Evolutionary conservation across 2,888 invertebrate genomes (phyloP).

Genomic region (Agrotis segetum): DNA sequence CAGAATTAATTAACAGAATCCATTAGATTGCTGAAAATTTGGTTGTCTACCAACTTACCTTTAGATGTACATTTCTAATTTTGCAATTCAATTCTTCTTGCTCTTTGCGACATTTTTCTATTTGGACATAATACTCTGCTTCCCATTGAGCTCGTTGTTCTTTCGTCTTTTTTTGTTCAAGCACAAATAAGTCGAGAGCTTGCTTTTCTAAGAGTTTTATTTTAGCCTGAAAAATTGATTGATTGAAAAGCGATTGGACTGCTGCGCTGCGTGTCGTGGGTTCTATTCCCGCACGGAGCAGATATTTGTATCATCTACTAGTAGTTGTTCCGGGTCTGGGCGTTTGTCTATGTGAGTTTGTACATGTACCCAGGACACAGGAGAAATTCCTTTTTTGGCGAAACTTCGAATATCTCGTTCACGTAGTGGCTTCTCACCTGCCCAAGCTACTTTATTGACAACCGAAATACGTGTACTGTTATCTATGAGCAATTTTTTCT

Average conservation of each 20-base stretch:
- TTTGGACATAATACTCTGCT: slow-evolving; percentile 63
- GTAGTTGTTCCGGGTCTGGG: too few relatives aligned
- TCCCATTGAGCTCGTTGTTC: slow-evolving; percentile 61
- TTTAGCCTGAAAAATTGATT: slow-evolving; percentile 52
- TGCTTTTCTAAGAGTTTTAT: slow-evolving; percentile 60
- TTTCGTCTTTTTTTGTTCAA: slow-evolving; percentile 60
- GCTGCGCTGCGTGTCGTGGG: too few relatives aligned
- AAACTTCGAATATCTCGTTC: neutral
- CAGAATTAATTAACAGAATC: neutral
- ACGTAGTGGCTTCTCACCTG: neutral
- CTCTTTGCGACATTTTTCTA: slow-evolving; percentile 66
- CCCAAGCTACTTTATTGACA: neutral
- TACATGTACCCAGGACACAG: too few relatives aligned
- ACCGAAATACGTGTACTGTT: neutral
- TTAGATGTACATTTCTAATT: slow-evolving; percentile 63
- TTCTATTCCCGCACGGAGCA: too few relatives aligned
- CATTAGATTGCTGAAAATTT: neutral
- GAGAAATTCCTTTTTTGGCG: too few relatives aligned
- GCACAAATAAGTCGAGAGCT: slow-evolving; percentile 63
- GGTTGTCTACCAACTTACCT: slow-evolving; percentile 57
- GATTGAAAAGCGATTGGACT: too few relatives aligned
- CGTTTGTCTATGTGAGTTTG: too few relatives aligned
- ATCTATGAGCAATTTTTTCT: neutral
- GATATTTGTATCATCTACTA: too few relatives aligned
- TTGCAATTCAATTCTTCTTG: slow-evolving; percentile 68